Evolutionary conservation across 2,113 vertebrate genomes (phyloP), one percentile per base, ranked within the genome.

Genomic region (Murina feae): DNA sequence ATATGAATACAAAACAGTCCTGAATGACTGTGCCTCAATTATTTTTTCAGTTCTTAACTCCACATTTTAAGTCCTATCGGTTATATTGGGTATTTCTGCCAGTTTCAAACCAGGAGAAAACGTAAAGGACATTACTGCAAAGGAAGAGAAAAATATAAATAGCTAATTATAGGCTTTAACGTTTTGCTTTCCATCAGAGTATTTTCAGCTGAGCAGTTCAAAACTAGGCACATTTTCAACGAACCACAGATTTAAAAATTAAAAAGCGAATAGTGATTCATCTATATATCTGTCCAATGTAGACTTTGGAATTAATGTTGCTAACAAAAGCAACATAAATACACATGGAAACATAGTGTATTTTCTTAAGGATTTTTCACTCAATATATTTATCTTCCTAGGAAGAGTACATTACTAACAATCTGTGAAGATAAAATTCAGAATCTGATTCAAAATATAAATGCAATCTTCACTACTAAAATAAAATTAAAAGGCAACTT

Each of bases 401-500:
- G 80, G 60, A 91, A 86, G n/a, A 94, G 35, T 47, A 89, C 9
- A 86, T 86, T 85, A 49, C n/a, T 90, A 85, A 86, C 95, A 91
- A 96, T 80, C 63, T 71, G 6, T 66, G 53, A 88, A 94, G 84
- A 96, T 91, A 94, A 96, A 93, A 96, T 83, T 93, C 84, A 97
- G 90, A 97, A 96, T 95, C 55, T 87, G 42, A 91, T 96, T 94
- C 93, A 97, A 98, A 98, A 96, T 96, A 71, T 86, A 94, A 96
- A 86, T 16, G 65, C 86, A 95, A 97, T 89, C 97, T 82, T 96
- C 89, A 93, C 86, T 95, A 96, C 66, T 25, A 1, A 91, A 95
- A 98, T 96, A 92, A 95, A 97, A 98, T 98, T 96, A 97, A 98
- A 98, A 97, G 71, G 49, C 51, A 96, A 75, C 97, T 97, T 82